Percentiles rank a stretch among this genome's conserved stretches.
phyloP scores from a whole-genome alignment of 2,113 vertebrate species.

The Muntiacus reevesi region DNA sequence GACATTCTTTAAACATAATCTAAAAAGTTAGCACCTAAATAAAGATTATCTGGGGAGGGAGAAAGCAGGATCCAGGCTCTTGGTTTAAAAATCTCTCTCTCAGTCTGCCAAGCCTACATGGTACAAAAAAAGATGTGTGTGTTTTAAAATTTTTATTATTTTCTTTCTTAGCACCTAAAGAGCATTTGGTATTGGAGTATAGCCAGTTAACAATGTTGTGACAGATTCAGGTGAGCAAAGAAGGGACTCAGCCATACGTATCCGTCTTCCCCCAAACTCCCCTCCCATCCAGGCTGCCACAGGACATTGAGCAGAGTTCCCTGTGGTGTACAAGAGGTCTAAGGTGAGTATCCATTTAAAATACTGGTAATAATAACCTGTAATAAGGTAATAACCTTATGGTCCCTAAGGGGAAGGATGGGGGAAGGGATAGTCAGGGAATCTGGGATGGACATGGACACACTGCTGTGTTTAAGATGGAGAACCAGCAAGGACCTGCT shows the following conservation, averaged over 20 bases:
- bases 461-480: no score
- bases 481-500: no score
- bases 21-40: background rate
- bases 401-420: no score
- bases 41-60: background rate
- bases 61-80: background rate
- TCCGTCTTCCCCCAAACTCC: background rate
- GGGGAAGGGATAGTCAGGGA: no score
- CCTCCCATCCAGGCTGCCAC: background rate
- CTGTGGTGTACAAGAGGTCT: fast-evolving
- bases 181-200: background rate
- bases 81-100: background rate
- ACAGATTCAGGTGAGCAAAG: background rate
- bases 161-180: background rate
- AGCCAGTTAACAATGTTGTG: background rate
- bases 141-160: background rate
- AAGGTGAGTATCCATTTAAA: background rate
- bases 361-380: background rate
- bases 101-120: background rate
- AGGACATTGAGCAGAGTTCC: background rate
- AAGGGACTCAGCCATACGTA: background rate
- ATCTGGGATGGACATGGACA: no score
- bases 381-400: background rate
- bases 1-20: background rate
- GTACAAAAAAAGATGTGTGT: background rate